Evolutionary conservation across 1,140 invertebrate genomes (phyloP).

Genomic region (Delia radicum): DNA sequence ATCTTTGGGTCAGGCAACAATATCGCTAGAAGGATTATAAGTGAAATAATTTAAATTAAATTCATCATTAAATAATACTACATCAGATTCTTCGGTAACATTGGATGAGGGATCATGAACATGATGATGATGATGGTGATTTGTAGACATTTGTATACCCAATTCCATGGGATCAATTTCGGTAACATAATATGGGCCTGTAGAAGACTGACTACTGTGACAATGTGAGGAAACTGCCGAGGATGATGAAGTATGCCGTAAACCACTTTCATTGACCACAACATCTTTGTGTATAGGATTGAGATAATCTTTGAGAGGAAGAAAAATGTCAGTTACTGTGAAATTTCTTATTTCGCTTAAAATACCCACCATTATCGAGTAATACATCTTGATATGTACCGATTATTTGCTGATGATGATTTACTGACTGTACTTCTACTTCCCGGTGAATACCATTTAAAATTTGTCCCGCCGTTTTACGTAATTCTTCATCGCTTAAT

Average conservation of each 20-base stretch:
- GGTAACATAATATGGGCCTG: constrained; percentile 51
- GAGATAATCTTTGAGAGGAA: constrained; percentile 54
- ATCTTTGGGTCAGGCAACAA: constrained; percentile 52
- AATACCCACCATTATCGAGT: constrained; percentile 48
- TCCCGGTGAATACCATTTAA: constrained; percentile 56
- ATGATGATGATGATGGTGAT: constrained; percentile 17
- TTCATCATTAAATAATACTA: constrained; percentile 53
- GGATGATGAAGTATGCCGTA: constrained; percentile 31
- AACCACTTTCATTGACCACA: constrained; percentile 55
- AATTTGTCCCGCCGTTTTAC: constrained; percentile 57
- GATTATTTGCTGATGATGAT: constrained; percentile 43
- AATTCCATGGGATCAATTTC: constrained; percentile 56
- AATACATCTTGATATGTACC: constrained; percentile 51
- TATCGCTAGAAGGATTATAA: constrained; percentile 51
- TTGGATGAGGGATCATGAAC: constrained; percentile 32
- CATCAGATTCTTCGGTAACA: constrained; percentile 39
- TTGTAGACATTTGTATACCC: constrained; percentile 51
- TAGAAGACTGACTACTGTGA: background rate
- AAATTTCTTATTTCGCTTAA: no score
- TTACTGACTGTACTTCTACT: constrained; percentile 57
- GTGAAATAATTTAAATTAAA: constrained; percentile 55
- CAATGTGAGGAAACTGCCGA: background rate
- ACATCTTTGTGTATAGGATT: constrained; percentile 58
- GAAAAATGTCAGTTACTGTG: no score
- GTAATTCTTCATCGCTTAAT: constrained; percentile 49